A percentile compares a stretch with the other conserved stretches of the same genome.
phyloP scores from a whole-genome alignment of 1,140 invertebrate species.

The Chlorops oryzae region DNA sequence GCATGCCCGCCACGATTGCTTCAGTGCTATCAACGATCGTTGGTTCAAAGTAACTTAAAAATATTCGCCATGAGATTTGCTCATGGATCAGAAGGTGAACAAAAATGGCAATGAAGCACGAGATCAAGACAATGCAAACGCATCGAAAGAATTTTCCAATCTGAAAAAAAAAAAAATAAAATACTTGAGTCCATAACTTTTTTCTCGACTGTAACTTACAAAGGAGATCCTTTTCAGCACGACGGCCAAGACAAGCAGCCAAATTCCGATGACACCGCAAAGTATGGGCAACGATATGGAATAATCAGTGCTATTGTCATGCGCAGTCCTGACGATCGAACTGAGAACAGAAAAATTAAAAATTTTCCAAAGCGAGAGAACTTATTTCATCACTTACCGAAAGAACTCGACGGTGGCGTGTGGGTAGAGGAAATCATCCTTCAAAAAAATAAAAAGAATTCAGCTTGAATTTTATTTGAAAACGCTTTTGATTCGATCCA shows the following conservation, averaged over 20 bases:
- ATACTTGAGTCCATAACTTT: too few relatives aligned
- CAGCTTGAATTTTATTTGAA: too few relatives aligned
- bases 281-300: slow-evolving; percentile 32
- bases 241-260: slow-evolving; percentile 24
- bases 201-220: too few relatives aligned
- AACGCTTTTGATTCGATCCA: too few relatives aligned
- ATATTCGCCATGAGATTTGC: slow-evolving; percentile 14
- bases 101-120: slow-evolving; percentile 31
- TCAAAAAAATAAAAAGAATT: neutral
- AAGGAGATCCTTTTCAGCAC: slow-evolving; percentile 29
- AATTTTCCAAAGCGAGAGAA: neutral
- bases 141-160: slow-evolving; percentile 39
- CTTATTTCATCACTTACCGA: slow-evolving; percentile 21
- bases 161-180: slow-evolving; percentile 20
- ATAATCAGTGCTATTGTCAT: slow-evolving; percentile 14
- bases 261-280: slow-evolving; percentile 24
- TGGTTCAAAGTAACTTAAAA: slow-evolving; percentile 26
- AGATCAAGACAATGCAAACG: slow-evolving; percentile 31
- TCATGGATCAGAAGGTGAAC: slow-evolving; percentile 25
- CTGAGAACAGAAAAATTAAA: slow-evolving; percentile 10
- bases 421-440: slow-evolving; percentile 23
- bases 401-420: slow-evolving; percentile 41
- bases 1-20: slow-evolving; percentile 12
- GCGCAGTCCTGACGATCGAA: slow-evolving; percentile 25
- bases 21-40: slow-evolving; percentile 12